Percentiles rank a stretch among this genome's conserved stretches.
Evolutionary conservation across 1,140 invertebrate species (phyloP).

Genomic region (Lucilia cuprina): DNA sequence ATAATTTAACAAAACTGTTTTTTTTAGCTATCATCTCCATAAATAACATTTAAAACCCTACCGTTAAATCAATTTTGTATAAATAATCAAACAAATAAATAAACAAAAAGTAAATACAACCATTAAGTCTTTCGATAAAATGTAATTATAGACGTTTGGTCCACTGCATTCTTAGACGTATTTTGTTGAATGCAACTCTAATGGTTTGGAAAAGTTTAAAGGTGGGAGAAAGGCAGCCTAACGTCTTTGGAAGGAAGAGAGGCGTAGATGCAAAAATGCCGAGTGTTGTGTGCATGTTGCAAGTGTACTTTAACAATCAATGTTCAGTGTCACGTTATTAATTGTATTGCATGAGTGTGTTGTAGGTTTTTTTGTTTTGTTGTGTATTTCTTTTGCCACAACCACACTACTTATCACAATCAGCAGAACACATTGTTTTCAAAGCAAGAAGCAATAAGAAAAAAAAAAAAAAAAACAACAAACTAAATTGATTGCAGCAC

Average conservation of each 20-base stretch:
- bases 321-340: slow-evolving; percentile 14
- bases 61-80: background rate
- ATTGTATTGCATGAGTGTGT: background rate
- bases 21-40: too few relatives aligned
- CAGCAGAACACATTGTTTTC: background rate
- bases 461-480: background rate
- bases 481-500: background rate
- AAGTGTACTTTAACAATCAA: slow-evolving; percentile 15
- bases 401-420: background rate
- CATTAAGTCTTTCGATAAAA: background rate
- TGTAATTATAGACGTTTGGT: slow-evolving; percentile 26
- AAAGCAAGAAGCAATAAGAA: background rate
- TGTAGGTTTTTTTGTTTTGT: background rate
- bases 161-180: slow-evolving; percentile 14
- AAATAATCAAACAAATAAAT: background rate
- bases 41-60: background rate
- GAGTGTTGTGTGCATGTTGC: background rate
- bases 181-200: slow-evolving; percentile 9
- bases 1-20: too few relatives aligned
- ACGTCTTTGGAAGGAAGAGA: background rate
- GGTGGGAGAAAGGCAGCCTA: background rate
- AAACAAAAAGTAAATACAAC: background rate
- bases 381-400: background rate
- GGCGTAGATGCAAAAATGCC: background rate
- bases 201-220: background rate